phyloP scores from a whole-genome alignment of 23 tunicate genomes.

The Oikopleura vanhoeffeni region DNA sequence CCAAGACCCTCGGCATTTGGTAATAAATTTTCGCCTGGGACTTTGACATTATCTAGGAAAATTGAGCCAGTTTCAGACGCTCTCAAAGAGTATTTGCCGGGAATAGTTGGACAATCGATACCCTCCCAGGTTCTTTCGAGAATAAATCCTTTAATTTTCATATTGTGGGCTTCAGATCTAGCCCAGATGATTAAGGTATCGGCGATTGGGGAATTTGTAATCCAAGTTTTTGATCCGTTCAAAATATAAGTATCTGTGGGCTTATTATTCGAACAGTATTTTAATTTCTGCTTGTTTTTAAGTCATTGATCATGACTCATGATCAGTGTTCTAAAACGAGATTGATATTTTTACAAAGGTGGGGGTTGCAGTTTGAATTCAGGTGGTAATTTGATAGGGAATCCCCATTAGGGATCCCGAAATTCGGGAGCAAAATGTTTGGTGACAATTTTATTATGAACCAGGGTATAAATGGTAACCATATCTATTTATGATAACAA shows the following conservation, averaged over 20 bases:
- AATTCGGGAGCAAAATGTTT: no score
- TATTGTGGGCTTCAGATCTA: constrained; percentile 13
- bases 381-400: no score
- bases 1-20: constrained; percentile 18
- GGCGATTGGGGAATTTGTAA: constrained; percentile 18
- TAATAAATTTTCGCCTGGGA: constrained; percentile 16
- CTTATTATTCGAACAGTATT: no score
- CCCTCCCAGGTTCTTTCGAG: constrained; percentile 18
- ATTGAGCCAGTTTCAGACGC: constrained; percentile 18
- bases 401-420: no score
- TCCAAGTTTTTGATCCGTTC: constrained; percentile 17
- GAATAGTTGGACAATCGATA: constrained; percentile 10
- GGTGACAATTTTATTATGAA: no score
- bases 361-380: no score
- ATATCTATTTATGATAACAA: no score
- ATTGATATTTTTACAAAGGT: no score
- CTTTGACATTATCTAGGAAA: constrained; percentile 18
- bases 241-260: constrained; percentile 12
- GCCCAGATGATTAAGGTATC: constrained; percentile 20
- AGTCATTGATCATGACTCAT: no score
- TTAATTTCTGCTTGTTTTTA: no score
- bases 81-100: constrained; percentile 18
- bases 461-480: no score
- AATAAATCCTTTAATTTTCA: constrained; percentile 16
- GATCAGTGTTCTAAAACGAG: no score